phyloP scores from a whole-genome alignment of 2,888 invertebrate genomes.

The Eilema caniola region DNA sequence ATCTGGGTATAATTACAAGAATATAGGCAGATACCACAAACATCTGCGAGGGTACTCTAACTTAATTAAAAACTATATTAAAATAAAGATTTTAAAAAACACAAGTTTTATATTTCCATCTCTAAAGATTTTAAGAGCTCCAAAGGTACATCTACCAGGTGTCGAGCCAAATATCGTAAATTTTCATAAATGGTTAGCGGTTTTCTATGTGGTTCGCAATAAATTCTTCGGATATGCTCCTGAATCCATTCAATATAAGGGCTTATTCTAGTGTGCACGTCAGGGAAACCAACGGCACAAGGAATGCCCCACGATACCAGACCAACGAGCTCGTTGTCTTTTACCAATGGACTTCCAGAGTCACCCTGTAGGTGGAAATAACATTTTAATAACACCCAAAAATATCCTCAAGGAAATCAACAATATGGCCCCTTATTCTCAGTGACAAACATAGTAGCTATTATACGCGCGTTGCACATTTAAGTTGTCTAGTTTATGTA shows the following conservation, averaged over 20 bases:
- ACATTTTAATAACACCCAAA: constrained; percentile 25
- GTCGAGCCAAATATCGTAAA: constrained; percentile 9
- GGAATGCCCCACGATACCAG: constrained; percentile 83
- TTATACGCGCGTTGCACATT: too few relatives aligned
- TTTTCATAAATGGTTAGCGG: background rate
- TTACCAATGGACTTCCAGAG: constrained; percentile 79
- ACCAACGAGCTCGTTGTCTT: constrained; percentile 69
- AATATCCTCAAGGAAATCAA: too few relatives aligned
- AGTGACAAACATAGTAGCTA: too few relatives aligned
- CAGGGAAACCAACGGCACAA: constrained; percentile 81
- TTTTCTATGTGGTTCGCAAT: constrained; percentile 22
- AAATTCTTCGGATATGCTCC: constrained; percentile 39
- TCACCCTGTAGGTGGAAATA: constrained; percentile 71
- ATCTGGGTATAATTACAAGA: background rate
- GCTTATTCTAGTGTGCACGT: constrained; percentile 79
- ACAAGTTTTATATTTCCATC: background rate
- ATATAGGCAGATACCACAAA: background rate
- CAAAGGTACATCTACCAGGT: background rate
- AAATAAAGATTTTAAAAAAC: background rate
- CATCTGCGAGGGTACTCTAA: background rate
- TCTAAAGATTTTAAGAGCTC: constrained; percentile 2
- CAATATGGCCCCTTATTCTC: too few relatives aligned
- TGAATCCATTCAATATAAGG: constrained; percentile 73
- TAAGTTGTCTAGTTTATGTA: too few relatives aligned
- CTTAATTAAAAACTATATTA: background rate